Percentiles rank a stretch among this genome's conserved stretches.
These are phyloP conservation scores for Brachypalpus laphriformis DNA, from an alignment of 2,888 invertebrate species.

Conservation along the genomic window DNA sequence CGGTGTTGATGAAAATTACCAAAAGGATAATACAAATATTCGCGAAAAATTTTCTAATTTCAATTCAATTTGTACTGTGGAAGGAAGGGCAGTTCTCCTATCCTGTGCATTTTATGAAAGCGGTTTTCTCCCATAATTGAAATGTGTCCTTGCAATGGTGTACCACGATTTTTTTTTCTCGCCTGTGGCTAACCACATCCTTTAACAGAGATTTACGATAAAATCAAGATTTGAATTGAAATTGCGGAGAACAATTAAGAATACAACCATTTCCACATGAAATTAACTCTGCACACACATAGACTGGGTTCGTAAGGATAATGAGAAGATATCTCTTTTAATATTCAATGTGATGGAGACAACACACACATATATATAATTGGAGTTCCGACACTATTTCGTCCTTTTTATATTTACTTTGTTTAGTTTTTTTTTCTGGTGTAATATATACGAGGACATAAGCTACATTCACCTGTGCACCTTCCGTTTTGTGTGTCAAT, in stretches of 20 bases:
- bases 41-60: conserved; percentile 47
- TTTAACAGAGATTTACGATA: conserved; percentile 59
- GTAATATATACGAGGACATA: conserved; percentile 31
- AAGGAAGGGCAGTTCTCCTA: too few relatives aligned
- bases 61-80: conserved; percentile 58
- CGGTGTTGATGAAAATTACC: conserved; percentile 58
- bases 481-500: conserved; percentile 80
- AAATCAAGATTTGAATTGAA: conserved; percentile 71
- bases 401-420: conserved; percentile 17
- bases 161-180: background rate
- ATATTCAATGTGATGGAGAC: conserved; percentile 72
- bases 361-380: background rate
- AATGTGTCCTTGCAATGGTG: conserved; percentile 6
- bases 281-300: conserved; percentile 17
- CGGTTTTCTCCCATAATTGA: conserved; percentile 56
- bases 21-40: conserved; percentile 21
- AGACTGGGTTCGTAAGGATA: conserved; percentile 54
- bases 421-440: conserved; percentile 1
- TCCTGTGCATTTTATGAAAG: conserved; percentile 39
- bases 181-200: conserved; percentile 35
- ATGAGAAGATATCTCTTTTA: conserved; percentile 75
- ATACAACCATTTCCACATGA: conserved; percentile 21
- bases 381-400: conserved; percentile 17
- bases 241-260: conserved; percentile 48
- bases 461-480: conserved; percentile 63